Conservation (phyloP, 2,797 vertebrate genomes). For the Otus scops region DNA sequence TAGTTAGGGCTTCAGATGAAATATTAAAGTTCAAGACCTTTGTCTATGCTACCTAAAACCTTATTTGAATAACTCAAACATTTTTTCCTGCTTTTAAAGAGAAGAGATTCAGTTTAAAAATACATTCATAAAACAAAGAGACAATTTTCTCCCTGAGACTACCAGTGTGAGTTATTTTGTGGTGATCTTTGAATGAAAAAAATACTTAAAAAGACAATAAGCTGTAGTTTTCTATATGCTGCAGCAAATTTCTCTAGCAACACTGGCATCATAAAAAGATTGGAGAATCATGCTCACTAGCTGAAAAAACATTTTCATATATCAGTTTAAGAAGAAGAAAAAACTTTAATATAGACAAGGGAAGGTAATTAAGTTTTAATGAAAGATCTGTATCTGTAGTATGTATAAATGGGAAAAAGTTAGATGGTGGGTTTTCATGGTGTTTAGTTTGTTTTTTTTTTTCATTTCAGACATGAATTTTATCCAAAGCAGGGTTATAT, state of each 20-base stretch:
- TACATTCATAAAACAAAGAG: constrained; percentile 74
- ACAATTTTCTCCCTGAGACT: constrained; percentile 72
- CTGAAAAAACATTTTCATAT: constrained; percentile 9
- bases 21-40: constrained; percentile 51
- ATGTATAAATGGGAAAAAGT: not conserved
- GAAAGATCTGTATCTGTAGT: not conserved
- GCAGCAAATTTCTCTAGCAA: constrained; percentile 12
- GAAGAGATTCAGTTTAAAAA: constrained; percentile 64
- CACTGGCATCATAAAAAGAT: not conserved
- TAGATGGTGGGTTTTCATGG: not conserved
- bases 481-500: not conserved
- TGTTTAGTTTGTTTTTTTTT: not conserved
- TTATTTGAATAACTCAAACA: constrained; percentile 52
- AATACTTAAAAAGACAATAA: not conserved
- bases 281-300: constrained; percentile 36
- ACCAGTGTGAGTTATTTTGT: constrained; percentile 60
- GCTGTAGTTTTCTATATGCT: constrained; percentile 27
- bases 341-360: not conserved
- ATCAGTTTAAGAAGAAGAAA: constrained; percentile 26
- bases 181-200: constrained; percentile 70
- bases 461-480: not conserved
- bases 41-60: constrained; percentile 46
- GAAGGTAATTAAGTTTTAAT: not conserved
- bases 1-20: constrained; percentile 48
- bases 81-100: constrained; percentile 42